Conservation (phyloP, 2,888 invertebrate genomes). For the Halictus quadricinctus region DNA sequence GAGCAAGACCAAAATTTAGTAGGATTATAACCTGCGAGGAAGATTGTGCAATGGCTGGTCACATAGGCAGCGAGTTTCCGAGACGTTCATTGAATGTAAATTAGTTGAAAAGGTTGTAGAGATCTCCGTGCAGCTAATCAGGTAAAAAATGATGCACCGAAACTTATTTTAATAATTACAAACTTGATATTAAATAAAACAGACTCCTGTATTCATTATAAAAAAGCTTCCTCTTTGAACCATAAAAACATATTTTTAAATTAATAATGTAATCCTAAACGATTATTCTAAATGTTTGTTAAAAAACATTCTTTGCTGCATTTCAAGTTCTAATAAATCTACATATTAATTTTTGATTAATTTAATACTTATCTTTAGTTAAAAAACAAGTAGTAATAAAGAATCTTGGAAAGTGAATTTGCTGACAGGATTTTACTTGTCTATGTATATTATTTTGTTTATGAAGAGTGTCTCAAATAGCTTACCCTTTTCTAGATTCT, state of each 20-base stretch:
- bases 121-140: conserved; percentile 24
- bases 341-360: neutral
- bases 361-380: neutral
- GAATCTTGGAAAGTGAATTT: neutral
- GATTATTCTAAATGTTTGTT: neutral
- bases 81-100: conserved; percentile 59
- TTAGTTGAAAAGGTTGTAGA: conserved; percentile 40
- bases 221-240: neutral
- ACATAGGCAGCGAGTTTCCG: conserved; percentile 28
- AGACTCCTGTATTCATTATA: neutral
- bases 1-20: conserved; percentile 47
- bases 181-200: neutral
- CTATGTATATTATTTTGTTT: neutral
- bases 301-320: neutral
- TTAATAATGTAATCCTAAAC: neutral
- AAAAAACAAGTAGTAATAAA: neutral
- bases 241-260: neutral
- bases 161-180: conserved; percentile 10
- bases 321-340: neutral
- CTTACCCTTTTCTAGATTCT: too few relatives aligned
- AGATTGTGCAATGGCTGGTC: conserved; percentile 44
- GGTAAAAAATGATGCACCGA: conserved; percentile 28
- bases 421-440: neutral
- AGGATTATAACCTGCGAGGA: conserved; percentile 48
- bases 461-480: neutral